phyloP scores from a whole-genome alignment of 2,888 invertebrate genomes.

The Heliconius hortense region DNA sequence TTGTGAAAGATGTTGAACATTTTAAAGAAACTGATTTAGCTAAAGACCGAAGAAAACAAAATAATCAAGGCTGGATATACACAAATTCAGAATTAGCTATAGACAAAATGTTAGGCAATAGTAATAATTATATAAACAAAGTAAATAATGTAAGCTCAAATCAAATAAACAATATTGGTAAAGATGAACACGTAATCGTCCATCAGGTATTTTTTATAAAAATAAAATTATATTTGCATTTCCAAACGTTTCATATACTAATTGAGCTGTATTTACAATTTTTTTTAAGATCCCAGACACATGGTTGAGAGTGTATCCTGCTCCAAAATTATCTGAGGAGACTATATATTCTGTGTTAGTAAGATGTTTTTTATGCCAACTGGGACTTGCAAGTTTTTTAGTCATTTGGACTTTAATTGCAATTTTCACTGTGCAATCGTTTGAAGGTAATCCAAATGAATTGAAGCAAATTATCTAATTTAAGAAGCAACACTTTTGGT shows the following conservation, averaged over 20 bases:
- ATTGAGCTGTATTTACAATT: background rate
- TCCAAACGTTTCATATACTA: background rate
- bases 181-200: slow-evolving; percentile 1
- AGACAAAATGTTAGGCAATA: slow-evolving; percentile 41
- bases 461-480: background rate
- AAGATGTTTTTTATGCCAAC: slow-evolving; percentile 80
- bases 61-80: background rate
- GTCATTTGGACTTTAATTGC: slow-evolving; percentile 84
- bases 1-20: slow-evolving; percentile 34
- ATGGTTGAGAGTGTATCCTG: slow-evolving; percentile 83
- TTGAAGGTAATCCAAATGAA: slow-evolving; percentile 79
- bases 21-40: slow-evolving; percentile 30
- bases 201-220: slow-evolving; percentile 17
- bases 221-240: background rate
- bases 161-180: background rate
- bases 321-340: slow-evolving; percentile 63
- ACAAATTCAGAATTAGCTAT: slow-evolving; percentile 30
- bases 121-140: slow-evolving; percentile 14
- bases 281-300: slow-evolving; percentile 52
- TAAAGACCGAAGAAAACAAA: slow-evolving; percentile 20
- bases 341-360: slow-evolving; percentile 63
- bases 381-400: slow-evolving; percentile 82
- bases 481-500: slow-evolving; percentile 6
- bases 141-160: slow-evolving; percentile 4
- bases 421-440: slow-evolving; percentile 83